Evolutionary conservation across 2,888 invertebrate genomes (phyloP).

Genomic region (Rhopalosiphum nymphaeae): DNA sequence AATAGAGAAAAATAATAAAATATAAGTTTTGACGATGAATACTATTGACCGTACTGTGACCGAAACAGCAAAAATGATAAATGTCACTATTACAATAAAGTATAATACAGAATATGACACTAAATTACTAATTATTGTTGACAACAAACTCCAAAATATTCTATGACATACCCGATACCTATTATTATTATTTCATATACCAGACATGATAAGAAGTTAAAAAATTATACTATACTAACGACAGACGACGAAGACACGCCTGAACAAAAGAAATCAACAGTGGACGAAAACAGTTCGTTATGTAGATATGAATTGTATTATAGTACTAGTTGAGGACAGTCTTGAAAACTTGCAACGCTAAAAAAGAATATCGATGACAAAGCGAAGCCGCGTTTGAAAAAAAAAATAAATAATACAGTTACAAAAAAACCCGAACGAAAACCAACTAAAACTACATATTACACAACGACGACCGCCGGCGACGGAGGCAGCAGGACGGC

Average conservation of each 20-base stretch:
- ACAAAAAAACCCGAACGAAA: background rate
- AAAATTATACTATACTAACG: background rate
- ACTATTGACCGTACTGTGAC: background rate
- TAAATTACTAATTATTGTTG: background rate
- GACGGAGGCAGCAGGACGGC: background rate
- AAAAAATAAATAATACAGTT: background rate
- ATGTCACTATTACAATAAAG: background rate
- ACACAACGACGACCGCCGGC: background rate
- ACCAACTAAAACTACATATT: background rate
- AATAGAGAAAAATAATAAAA: background rate
- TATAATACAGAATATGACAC: background rate
- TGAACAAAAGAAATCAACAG: background rate
- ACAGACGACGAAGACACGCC: background rate
- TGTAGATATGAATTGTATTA: background rate
- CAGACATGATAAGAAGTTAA: no score
- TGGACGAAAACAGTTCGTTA: background rate
- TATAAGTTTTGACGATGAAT: background rate
- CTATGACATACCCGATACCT: background rate
- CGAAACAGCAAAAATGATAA: background rate
- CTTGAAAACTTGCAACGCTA: background rate
- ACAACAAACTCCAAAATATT: background rate
- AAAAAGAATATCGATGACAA: background rate
- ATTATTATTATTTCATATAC: background rate
- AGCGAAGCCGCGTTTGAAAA: background rate
- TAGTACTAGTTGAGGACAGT: background rate